Percentiles rank a stretch among this genome's conserved stretches.
These are phyloP conservation scores for Microplitis demolitor DNA, from an alignment of 1,140 invertebrate species.

Conservation along the genomic window DNA sequence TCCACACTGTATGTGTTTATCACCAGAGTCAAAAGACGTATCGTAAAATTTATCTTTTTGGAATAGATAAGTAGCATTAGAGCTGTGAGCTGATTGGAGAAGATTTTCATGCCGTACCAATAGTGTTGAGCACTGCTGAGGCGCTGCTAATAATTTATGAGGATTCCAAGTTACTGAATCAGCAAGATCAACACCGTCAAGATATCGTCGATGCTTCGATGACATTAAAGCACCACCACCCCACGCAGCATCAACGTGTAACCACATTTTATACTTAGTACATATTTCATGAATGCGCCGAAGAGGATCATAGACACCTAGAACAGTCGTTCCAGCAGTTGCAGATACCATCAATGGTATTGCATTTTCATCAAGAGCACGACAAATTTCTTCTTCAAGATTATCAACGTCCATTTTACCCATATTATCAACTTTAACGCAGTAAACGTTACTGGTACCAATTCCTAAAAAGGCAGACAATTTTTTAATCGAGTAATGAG, in stretches of 20 bases:
- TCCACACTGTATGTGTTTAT: conserved; percentile 93
- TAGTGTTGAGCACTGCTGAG: conserved; percentile 89
- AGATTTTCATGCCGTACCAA: conserved; percentile 71
- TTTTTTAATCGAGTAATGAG: conserved; percentile 94
- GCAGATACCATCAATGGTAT: conserved; percentile 88
- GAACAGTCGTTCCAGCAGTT: conserved; percentile 84
- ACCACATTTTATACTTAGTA: conserved; percentile 83
- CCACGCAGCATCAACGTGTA: conserved; percentile 97
- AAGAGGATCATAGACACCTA: conserved; percentile 91
- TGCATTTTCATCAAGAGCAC: conserved; percentile 69
- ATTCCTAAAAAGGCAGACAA: conserved; percentile 79
- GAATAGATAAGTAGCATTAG: conserved; percentile 88
- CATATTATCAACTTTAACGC: conserved; percentile 70
- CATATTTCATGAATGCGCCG: conserved; percentile 81
- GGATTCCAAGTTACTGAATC: conserved; percentile 95
- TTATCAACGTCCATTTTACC: conserved; percentile 82
- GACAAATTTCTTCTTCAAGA: conserved; percentile 73
- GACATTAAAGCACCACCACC: conserved; percentile 89
- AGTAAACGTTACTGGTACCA: conserved; percentile 77
- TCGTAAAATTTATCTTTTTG: conserved; percentile 98
- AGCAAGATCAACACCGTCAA: conserved; percentile 81
- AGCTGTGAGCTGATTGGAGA: conserved; percentile 62
- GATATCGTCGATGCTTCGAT: conserved; percentile 74
- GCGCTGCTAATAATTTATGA: conserved; percentile 86
- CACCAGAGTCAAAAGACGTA: conserved; percentile 87